Evolutionary conservation across 1,140 invertebrate species (phyloP).

Genomic region (Cyclina sinensis): DNA sequence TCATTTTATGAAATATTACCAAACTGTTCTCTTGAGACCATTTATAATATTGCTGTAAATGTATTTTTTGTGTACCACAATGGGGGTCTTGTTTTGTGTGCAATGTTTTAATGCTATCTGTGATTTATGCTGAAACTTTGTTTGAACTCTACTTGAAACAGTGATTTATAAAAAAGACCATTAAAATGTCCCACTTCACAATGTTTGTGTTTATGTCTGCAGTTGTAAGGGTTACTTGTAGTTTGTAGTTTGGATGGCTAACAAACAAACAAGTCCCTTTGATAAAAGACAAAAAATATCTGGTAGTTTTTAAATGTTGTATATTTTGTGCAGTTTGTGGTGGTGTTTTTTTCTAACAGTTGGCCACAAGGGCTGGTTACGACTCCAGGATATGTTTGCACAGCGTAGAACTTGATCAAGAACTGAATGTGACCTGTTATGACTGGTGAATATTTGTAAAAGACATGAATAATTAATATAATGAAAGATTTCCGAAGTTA

Average conservation of each 20-base stretch:
- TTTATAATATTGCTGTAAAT: neutral
- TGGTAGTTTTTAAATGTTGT: too few species aligned
- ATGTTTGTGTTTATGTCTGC: conserved; percentile 14
- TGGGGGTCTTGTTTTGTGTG: neutral
- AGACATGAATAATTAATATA: too few species aligned
- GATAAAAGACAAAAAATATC: too few species aligned
- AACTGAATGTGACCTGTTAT: too few species aligned
- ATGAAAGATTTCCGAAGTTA: too few species aligned
- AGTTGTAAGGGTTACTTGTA: neutral
- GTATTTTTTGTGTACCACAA: neutral
- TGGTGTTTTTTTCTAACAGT: too few species aligned
- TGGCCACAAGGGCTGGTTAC: too few species aligned
- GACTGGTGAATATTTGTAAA: too few species aligned
- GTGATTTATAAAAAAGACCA: neutral
- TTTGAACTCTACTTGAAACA: neutral
- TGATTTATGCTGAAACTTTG: conserved; percentile 2
- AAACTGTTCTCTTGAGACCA: neutral
- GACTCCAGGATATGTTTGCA: too few species aligned
- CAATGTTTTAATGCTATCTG: neutral
- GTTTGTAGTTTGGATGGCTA: neutral
- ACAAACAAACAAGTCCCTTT: neutral
- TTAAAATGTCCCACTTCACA: neutral
- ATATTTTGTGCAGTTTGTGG: too few species aligned
- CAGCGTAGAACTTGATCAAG: too few species aligned
- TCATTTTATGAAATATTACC: too few species aligned